phyloP scores from a whole-genome alignment of 2,888 invertebrate genomes.

The Drosophila aldrichi region DNA sequence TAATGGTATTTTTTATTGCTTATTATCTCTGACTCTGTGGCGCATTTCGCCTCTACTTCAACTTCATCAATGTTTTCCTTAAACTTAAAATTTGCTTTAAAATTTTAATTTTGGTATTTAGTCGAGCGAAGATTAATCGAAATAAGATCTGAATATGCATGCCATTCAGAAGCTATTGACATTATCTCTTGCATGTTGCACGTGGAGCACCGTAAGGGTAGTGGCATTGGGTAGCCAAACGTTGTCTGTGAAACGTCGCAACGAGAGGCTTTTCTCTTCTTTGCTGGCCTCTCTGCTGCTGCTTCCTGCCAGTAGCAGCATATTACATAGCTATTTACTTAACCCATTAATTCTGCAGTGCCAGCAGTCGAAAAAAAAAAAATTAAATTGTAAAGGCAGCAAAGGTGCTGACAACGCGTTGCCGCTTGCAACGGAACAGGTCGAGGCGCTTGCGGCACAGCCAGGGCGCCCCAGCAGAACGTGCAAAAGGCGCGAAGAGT shows the following conservation, averaged over 20 bases:
- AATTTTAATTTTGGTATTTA: not conserved
- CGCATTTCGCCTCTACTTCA: too few relatives aligned
- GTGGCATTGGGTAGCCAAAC: constrained; percentile 33
- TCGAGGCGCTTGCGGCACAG: constrained; percentile 17
- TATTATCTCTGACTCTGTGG: too few relatives aligned
- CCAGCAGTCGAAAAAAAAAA: constrained; percentile 42
- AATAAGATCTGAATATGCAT: not conserved
- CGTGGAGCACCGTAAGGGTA: constrained; percentile 6
- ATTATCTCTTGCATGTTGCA: constrained; percentile 20
- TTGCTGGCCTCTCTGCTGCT: too few relatives aligned
- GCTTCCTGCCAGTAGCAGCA: constrained; percentile 28
- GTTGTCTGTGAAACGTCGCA: constrained; percentile 21
- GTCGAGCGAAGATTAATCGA: not conserved
- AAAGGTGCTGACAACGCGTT: constrained; percentile 64
- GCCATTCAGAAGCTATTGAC: constrained; percentile 19
- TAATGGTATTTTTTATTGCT: too few relatives aligned
- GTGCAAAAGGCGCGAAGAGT: constrained; percentile 58
- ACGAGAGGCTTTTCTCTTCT: constrained; percentile 8
- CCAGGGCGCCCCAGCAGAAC: not conserved
- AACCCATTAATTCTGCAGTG: constrained; percentile 71
- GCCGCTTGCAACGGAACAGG: constrained; percentile 20
- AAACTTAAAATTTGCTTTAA: too few relatives aligned
- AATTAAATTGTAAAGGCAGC: constrained; percentile 21
- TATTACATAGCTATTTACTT: constrained; percentile 76
- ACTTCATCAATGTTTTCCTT: too few relatives aligned